phyloP scores from a whole-genome alignment of 1,140 invertebrate species.

The Conopomorpha cramerella region DNA sequence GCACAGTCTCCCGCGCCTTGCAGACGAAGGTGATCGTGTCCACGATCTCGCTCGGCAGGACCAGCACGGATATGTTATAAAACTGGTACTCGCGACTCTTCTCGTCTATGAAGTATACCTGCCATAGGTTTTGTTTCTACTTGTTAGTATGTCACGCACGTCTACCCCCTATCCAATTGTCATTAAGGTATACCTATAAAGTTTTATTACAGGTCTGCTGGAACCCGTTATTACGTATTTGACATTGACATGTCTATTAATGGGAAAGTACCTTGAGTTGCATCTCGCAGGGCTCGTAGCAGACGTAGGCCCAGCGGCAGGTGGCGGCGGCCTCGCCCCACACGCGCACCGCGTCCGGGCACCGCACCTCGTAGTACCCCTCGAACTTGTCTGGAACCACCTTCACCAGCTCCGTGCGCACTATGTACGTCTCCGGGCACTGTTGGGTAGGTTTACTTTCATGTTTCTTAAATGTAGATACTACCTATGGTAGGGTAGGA shows the following conservation, averaged over 20 bases:
- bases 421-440: constrained; percentile 32
- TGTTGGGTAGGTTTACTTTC: too few relatives aligned
- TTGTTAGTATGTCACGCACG: background rate
- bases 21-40: constrained; percentile 28
- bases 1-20: constrained; percentile 27
- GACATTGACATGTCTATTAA: too few relatives aligned
- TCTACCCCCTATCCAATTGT: too few relatives aligned
- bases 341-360: constrained; percentile 29
- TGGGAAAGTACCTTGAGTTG: constrained; percentile 22
- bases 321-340: constrained; percentile 40
- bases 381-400: constrained; percentile 35
- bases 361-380: constrained; percentile 32
- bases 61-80: constrained; percentile 26
- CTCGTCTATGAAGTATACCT: constrained; percentile 43
- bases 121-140: background rate
- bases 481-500: too few relatives aligned
- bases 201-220: too few relatives aligned
- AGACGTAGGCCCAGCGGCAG: constrained; percentile 30
- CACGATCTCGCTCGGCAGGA: constrained; percentile 27
- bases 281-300: constrained; percentile 37
- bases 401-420: constrained; percentile 27
- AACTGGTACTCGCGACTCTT: constrained; percentile 35
- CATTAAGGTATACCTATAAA: too few relatives aligned
- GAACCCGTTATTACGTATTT: too few relatives aligned
- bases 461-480: too few relatives aligned